Base-by-base conservation (phyloP, 2,113 vertebrate species). In the Menidia beryllina region DNA sequence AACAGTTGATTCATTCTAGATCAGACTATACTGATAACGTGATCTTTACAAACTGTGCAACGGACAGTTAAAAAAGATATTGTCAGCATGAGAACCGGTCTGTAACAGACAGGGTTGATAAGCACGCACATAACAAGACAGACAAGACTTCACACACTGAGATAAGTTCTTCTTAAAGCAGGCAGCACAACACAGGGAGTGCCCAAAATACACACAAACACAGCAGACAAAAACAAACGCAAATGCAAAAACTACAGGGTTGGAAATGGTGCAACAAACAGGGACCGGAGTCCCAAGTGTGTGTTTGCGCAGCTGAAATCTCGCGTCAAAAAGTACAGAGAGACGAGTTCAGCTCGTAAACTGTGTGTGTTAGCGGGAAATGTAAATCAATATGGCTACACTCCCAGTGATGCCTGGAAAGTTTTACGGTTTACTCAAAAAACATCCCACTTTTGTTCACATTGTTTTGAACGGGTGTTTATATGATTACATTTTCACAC, bases 161-260 rank as follows among this genome's bases (percentile, higher is more conserved):
- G 62, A 69, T 72, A 67, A 75, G 58, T 72, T 65, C 54, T 67
- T 72, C 49, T 15, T 20, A 13, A 63, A 60, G 60, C 56, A 82
- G 77, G 77, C 75, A 72, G 86, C 84, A 75, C 77, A 38, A 69
- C 76, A 84, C 79, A 86, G 84, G 91, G 91, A 89, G 91, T 91
- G 91, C 70, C 88, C 7, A 20, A 72, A 61, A 82, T 43, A 50
- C 48, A 75, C 62, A 65, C 34, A 50, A 24, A 59, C 61, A 54
- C 49, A 69, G 57, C 48, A 82, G 72, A 86, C 75, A 83, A 76
- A 80, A 70, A 80, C 77, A 86, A 75, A 65, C 72, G 74, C 79
- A 56, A n/a, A n/a, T n/a, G n/a, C n/a, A n/a, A n/a, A 79, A 81
- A 70, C 67, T 86, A 75, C 77, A 75, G 75, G 79, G 48, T 83